phyloP scores from a whole-genome alignment of 2,113 vertebrate species.

The Tachuris rubrigastra region DNA sequence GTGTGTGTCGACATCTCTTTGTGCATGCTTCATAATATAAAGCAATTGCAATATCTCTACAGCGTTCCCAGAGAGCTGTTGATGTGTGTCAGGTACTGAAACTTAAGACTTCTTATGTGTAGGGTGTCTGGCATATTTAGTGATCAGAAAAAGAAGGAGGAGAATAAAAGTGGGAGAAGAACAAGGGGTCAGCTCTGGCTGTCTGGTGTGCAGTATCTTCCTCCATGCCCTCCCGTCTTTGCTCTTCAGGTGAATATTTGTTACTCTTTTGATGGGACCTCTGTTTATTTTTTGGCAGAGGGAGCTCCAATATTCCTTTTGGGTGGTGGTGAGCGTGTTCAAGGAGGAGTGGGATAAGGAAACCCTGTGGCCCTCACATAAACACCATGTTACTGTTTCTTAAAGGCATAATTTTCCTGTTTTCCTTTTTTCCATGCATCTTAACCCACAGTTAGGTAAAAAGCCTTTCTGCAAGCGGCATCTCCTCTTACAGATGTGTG shows the following conservation, averaged over 20 bases:
- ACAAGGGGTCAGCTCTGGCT: background rate
- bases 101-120: background rate
- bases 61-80: background rate
- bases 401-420: background rate
- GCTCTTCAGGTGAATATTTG: background rate
- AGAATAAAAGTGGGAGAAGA: background rate
- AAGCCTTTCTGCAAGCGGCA: background rate
- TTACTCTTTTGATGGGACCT: background rate
- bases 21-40: background rate
- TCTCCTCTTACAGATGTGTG: rapidly evolving
- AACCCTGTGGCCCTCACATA: background rate
- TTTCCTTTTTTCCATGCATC: background rate
- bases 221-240: background rate
- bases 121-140: background rate
- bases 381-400: background rate
- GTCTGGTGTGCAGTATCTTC: rapidly evolving
- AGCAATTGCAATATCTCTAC: background rate
- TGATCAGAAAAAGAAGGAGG: background rate
- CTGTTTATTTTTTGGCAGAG: background rate
- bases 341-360: background rate
- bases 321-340: background rate
- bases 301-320: background rate
- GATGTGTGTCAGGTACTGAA: background rate
- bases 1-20: background rate
- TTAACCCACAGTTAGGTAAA: background rate